A percentile compares a stretch with the other conserved stretches of the same genome.
These are phyloP conservation scores for Brachypteracias leptosomus DNA, from an alignment of 2,113 vertebrate genomes.

Conservation along the genomic window DNA sequence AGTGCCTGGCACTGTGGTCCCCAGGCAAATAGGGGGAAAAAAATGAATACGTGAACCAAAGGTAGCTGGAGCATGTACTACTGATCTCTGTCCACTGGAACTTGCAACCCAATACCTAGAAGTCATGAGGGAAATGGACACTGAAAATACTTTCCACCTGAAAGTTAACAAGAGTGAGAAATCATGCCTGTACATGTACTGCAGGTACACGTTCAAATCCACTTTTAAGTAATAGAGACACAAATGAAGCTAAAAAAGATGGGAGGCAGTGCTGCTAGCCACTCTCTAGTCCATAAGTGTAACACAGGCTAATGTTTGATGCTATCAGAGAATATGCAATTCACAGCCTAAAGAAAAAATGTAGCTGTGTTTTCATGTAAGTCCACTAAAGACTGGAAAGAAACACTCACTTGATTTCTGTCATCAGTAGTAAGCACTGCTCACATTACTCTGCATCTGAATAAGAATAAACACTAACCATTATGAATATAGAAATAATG, in stretches of 20 bases:
- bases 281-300: neutral
- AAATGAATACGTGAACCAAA: neutral
- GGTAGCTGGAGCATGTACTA: neutral
- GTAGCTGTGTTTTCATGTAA: neutral
- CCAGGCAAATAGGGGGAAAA: neutral
- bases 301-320: neutral
- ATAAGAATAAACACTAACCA: neutral
- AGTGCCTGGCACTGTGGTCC: neutral
- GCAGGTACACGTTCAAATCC: neutral
- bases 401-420: neutral
- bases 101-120: neutral
- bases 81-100: neutral
- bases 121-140: neutral
- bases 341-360: neutral
- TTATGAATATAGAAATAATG: neutral
- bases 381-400: neutral
- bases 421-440: neutral
- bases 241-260: neutral
- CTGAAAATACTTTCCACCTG: neutral
- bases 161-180: neutral
- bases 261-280: neutral
- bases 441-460: neutral
- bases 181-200: neutral
- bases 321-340: neutral
- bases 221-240: neutral